Evolutionary conservation across 2,888 invertebrate species (phyloP).

Genomic region (Taphrorychus bicolor): DNA sequence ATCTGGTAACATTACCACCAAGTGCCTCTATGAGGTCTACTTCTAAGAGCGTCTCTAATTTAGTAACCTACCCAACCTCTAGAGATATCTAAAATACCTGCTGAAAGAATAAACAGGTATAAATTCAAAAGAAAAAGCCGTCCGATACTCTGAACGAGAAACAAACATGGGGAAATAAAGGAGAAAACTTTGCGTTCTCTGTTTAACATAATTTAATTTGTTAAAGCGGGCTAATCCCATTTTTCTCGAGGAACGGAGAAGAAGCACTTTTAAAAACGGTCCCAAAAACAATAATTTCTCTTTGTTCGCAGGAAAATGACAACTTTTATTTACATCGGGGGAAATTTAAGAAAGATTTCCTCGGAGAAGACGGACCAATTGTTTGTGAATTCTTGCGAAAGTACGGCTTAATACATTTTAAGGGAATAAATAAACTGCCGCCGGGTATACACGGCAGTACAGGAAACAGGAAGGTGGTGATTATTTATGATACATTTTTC

Average conservation of each 20-base stretch:
- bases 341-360: constrained; percentile 53
- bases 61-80: too few species aligned
- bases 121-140: constrained; percentile 10
- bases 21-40: too few species aligned
- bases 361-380: constrained; percentile 53
- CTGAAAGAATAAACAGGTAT: constrained; percentile 9
- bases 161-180: constrained; percentile 28
- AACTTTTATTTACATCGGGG: constrained; percentile 60
- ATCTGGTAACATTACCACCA: too few species aligned
- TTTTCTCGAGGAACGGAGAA: constrained; percentile 47
- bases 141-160: constrained; percentile 12
- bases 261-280: constrained; percentile 46
- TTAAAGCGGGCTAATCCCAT: constrained; percentile 54
- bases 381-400: constrained; percentile 53
- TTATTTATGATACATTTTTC: constrained; percentile 60
- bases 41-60: too few species aligned
- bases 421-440: constrained; percentile 55
- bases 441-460: constrained; percentile 46
- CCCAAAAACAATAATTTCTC: constrained; percentile 42
- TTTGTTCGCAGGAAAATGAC: constrained; percentile 52
- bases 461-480: constrained; percentile 58
- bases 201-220: constrained; percentile 51
- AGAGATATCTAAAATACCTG: background rate
- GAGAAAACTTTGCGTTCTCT: constrained; percentile 31
- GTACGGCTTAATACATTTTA: constrained; percentile 57